A percentile compares a stretch with the other conserved stretches of the same genome.
Conservation (phyloP, 2,113 vertebrate species). For the Mystacornis crossleyi region DNA sequence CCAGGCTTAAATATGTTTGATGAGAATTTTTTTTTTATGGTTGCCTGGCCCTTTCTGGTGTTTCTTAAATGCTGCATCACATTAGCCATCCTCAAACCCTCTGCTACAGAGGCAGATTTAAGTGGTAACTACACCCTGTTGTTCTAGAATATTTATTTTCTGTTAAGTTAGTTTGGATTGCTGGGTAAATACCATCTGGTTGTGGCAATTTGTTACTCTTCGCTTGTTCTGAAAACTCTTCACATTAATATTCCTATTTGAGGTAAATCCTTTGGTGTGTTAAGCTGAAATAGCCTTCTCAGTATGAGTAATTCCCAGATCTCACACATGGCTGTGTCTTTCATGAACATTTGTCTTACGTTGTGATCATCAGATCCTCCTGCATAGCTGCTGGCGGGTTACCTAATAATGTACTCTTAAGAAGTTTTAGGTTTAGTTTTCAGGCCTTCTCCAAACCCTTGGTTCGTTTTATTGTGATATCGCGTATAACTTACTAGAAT, state of each 20-base stretch:
- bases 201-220: not conserved
- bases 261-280: not conserved
- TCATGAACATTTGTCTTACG: not conserved
- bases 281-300: not conserved
- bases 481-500: not conserved
- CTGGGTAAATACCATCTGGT: not conserved
- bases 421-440: not conserved
- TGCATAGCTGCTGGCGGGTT: not conserved
- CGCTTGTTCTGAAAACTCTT: not conserved
- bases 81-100: not conserved
- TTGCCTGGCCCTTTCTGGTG: not conserved
- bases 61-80: not conserved
- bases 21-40: not conserved
- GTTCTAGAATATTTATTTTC: not conserved
- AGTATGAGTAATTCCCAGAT: not conserved
- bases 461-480: not conserved
- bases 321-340: not conserved
- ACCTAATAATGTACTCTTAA: not conserved
- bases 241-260: not conserved
- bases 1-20: not conserved
- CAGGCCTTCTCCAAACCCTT: not conserved
- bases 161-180: not conserved
- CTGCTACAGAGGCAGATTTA: not conserved
- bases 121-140: not conserved
- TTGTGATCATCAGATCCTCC: not conserved